These are phyloP conservation scores for Atherinomorus stipes DNA, from an alignment of 2,113 vertebrate species.

Conservation along the genomic window DNA sequence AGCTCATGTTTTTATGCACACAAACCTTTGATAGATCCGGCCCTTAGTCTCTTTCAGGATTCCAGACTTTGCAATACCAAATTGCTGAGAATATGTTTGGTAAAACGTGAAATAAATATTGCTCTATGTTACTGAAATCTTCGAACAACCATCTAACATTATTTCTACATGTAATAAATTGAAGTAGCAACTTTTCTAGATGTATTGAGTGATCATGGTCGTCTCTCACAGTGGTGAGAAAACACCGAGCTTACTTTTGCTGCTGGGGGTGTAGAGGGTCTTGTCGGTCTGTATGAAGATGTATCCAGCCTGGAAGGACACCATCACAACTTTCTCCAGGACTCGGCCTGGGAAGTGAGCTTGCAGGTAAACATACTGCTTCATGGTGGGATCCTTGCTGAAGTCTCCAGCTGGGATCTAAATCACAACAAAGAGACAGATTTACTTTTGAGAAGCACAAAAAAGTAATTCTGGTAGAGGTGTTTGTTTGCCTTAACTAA, in stretches of 20 bases:
- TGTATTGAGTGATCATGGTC: too few relatives aligned
- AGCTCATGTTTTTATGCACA: too few relatives aligned
- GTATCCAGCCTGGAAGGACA: slow-evolving; percentile 46
- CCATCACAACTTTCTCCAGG: slow-evolving; percentile 72
- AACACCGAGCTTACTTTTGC: slow-evolving; percentile 40
- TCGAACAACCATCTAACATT: too few relatives aligned
- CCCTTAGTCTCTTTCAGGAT: too few relatives aligned
- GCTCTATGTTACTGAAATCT: too few relatives aligned
- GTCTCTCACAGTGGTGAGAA: background rate
- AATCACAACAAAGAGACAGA: background rate
- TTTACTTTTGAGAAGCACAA: background rate
- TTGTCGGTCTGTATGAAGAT: slow-evolving; percentile 80
- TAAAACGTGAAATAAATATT: too few relatives aligned
- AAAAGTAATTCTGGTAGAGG: background rate
- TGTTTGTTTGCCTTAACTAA: background rate
- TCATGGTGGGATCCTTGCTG: slow-evolving; percentile 29
- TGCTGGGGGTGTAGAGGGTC: slow-evolving; percentile 72
- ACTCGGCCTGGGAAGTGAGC: slow-evolving; percentile 41
- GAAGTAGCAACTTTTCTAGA: too few relatives aligned
- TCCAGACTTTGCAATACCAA: too few relatives aligned
- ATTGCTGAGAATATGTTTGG: too few relatives aligned
- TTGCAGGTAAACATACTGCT: slow-evolving; percentile 71
- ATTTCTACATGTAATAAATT: too few relatives aligned
- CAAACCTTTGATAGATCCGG: too few relatives aligned
- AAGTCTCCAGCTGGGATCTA: slow-evolving; percentile 54